Evolutionary conservation across 2,797 vertebrate genomes (phyloP).

Genomic region (Epinephelus malabaricus): DNA sequence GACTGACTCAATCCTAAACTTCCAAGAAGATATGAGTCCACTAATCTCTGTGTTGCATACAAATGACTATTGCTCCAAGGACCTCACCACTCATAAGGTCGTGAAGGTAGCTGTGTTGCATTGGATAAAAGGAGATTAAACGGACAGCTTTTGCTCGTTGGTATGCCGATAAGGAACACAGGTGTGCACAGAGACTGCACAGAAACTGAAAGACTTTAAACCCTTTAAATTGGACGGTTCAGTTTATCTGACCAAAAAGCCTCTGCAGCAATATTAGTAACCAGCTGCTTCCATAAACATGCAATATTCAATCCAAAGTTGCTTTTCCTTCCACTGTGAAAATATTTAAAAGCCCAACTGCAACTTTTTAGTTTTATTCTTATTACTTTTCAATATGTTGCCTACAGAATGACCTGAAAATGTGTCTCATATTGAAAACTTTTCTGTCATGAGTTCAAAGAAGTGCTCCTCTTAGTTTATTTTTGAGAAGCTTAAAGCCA

Average conservation of each 20-base stretch:
- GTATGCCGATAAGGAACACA: conserved; percentile 1
- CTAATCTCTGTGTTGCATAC: conserved; percentile 34
- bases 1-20: conserved; percentile 51
- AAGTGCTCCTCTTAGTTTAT: conserved; percentile 64
- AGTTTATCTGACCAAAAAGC: conserved; percentile 64
- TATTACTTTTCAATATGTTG: conserved; percentile 62
- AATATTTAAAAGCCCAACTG: conserved; percentile 61
- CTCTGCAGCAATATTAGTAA: conserved; percentile 75
- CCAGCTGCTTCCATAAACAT: conserved; percentile 80
- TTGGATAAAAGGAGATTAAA: conserved; percentile 42
- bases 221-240: conserved; percentile 72
- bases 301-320: conserved; percentile 84
- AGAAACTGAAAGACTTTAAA: conserved; percentile 60
- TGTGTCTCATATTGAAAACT: conserved; percentile 48
- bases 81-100: conserved; percentile 14
- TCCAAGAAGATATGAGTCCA: conserved; percentile 37
- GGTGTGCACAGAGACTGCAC: conserved; percentile 30
- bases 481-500: conserved; percentile 79
- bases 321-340: conserved; percentile 84
- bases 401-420: conserved; percentile 66
- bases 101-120: conserved; percentile 26
- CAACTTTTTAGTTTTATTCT: conserved; percentile 54
- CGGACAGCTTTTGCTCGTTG: conserved; percentile 30
- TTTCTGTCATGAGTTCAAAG: conserved; percentile 67
- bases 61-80: conserved; percentile 37